Percentiles rank a stretch among this genome's conserved stretches.
Evolutionary conservation across 2,797 vertebrate species (phyloP).

Genomic region (Neosilurus hyrtlii): DNA sequence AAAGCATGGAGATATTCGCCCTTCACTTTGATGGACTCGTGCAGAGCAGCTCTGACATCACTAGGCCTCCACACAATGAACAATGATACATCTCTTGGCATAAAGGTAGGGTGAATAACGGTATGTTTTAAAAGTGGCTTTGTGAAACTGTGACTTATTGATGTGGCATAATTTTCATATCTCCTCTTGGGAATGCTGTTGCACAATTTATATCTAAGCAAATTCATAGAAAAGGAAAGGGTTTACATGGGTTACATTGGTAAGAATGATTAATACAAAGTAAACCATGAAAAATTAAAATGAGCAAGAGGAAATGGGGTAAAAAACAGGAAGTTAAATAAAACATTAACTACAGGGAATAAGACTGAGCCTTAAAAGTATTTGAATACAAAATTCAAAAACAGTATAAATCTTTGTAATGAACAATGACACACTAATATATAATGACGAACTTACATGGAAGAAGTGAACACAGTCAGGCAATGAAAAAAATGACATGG

Average conservation of each 20-base stretch:
- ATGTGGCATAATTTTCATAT: conserved; percentile 18
- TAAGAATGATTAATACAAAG: not conserved
- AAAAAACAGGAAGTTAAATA: not conserved
- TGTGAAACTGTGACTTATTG: conserved; percentile 9
- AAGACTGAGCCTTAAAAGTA: not conserved
- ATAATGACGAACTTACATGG: not conserved
- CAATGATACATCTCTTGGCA: conserved; percentile 40
- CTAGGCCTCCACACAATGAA: conserved; percentile 49
- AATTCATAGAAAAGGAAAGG: not conserved
- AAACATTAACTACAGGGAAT: not conserved
- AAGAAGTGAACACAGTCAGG: not conserved
- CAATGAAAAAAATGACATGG: not conserved
- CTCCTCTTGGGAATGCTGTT: not conserved
- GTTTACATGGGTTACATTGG: not conserved
- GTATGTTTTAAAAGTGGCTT: conserved; percentile 35
- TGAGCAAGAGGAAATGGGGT: too few relatives aligned
- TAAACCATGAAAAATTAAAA: not conserved
- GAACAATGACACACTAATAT: not conserved
- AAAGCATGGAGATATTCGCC: conserved; percentile 56
- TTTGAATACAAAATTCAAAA: not conserved
- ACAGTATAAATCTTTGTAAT: not conserved
- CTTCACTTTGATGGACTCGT: conserved; percentile 64
- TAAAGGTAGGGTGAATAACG: conserved; percentile 39
- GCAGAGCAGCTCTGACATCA: conserved; percentile 47
- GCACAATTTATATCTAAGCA: not conserved